These are phyloP conservation scores for Heliconius nattereri DNA, from an alignment of 1,140 invertebrate genomes.

Conservation along the genomic window DNA sequence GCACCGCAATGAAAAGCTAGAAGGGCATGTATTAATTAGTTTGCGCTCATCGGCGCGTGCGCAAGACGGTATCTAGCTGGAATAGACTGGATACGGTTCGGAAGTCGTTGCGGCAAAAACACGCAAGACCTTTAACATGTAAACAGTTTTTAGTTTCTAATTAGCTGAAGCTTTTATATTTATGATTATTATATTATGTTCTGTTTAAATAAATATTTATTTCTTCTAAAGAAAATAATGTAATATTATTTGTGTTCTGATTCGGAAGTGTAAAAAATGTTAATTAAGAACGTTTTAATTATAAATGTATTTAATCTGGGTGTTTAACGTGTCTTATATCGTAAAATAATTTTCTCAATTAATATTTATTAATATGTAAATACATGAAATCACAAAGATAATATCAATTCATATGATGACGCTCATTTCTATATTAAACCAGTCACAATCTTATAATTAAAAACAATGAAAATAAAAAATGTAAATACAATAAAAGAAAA, in stretches of 20 bases:
- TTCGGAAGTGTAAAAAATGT: neutral
- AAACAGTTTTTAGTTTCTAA: conserved; percentile 14
- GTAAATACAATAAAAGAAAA: neutral
- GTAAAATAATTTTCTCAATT: too few relatives aligned
- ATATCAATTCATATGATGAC: too few relatives aligned
- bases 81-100: conserved; percentile 45
- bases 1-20: conserved; percentile 59
- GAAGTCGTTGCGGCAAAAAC: conserved; percentile 34
- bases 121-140: conserved; percentile 30
- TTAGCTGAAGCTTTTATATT: conserved; percentile 4
- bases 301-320: too few relatives aligned
- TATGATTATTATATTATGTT: conserved; percentile 7
- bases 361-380: too few relatives aligned
- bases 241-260: neutral
- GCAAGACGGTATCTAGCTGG: conserved; percentile 45
- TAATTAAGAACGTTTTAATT: neutral
- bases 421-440: neutral
- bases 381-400: too few relatives aligned
- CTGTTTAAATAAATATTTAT: neutral
- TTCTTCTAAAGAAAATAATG: neutral
- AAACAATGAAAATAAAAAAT: neutral
- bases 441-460: neutral
- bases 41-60: conserved; percentile 63
- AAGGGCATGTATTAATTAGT: conserved; percentile 69
- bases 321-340: too few relatives aligned